Evolutionary conservation across 2,113 vertebrate genomes (phyloP).

Genomic region (Percina caprodes): DNA sequence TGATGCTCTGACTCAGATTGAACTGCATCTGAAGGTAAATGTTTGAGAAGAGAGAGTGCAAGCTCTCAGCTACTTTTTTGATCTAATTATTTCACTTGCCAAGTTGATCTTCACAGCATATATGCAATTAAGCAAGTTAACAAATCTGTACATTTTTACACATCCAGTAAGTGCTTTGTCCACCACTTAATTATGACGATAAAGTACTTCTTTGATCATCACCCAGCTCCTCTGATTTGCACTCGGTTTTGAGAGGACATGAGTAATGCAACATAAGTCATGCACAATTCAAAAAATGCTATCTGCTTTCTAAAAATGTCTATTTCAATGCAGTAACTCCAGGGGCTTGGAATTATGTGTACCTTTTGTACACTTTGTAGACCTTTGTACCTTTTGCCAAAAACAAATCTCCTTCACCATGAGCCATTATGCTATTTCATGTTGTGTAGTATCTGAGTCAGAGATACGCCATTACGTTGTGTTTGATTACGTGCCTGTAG

Average conservation of each 20-base stretch:
- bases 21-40: not conserved
- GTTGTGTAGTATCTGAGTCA: constrained; percentile 5
- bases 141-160: constrained; percentile 16
- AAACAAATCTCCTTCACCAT: constrained; percentile 18
- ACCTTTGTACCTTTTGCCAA: not conserved
- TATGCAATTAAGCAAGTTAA: constrained; percentile 21
- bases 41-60: not conserved
- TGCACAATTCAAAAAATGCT: constrained; percentile 39
- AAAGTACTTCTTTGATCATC: constrained; percentile 42
- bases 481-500: constrained; percentile 35
- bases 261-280: constrained; percentile 44
- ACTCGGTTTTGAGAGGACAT: constrained; percentile 29
- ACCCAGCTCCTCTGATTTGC: constrained; percentile 40
- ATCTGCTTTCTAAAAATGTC: constrained; percentile 21
- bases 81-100: constrained; percentile 26
- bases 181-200: constrained; percentile 27
- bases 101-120: constrained; percentile 25
- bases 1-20: not conserved
- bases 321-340: constrained; percentile 34
- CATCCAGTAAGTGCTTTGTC: constrained; percentile 10
- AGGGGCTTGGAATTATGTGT: constrained; percentile 15
- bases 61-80: constrained; percentile 5
- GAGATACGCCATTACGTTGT: constrained; percentile 18
- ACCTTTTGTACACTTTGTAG: constrained; percentile 21
- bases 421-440: constrained; percentile 10